Conservation (phyloP, 1,140 invertebrate species). For the Octopus bimaculoides region DNA sequence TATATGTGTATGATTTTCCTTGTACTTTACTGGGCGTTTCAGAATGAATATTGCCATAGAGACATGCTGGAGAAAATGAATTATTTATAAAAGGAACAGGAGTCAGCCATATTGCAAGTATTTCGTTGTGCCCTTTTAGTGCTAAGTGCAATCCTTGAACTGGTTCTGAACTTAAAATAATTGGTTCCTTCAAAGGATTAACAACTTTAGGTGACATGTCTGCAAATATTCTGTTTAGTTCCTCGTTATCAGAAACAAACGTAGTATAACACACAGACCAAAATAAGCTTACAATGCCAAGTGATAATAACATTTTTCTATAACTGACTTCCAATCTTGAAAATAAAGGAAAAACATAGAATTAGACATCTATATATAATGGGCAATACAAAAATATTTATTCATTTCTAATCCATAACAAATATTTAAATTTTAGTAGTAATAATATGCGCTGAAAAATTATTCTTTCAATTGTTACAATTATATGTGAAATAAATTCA, state of each 20-base stretch:
- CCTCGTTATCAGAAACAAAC: background rate
- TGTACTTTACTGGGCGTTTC: background rate
- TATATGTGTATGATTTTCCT: slow-evolving; percentile 22
- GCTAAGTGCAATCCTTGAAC: slow-evolving; percentile 28
- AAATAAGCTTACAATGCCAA: too few relatives aligned
- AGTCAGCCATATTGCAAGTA: slow-evolving; percentile 21
- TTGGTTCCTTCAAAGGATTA: background rate
- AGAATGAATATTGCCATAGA: slow-evolving; percentile 5
- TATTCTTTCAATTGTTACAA: too few relatives aligned
- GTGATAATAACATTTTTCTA: too few relatives aligned
- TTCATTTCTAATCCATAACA: too few relatives aligned
- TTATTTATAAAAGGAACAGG: background rate
- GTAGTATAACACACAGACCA: background rate
- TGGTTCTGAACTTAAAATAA: background rate
- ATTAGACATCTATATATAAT: too few relatives aligned
- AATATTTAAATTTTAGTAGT: too few relatives aligned
- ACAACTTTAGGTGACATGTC: slow-evolving; percentile 1
- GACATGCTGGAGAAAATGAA: slow-evolving; percentile 14
- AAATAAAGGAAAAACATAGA: too few relatives aligned
- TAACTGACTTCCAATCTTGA: too few relatives aligned
- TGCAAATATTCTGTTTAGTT: background rate
- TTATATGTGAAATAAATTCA: too few relatives aligned
- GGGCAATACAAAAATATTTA: too few relatives aligned
- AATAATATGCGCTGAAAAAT: too few relatives aligned
- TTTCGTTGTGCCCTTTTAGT: slow-evolving; percentile 5